These are phyloP conservation scores for Ophion obscuratus DNA, from an alignment of 2,888 invertebrate species.

Conservation along the genomic window DNA sequence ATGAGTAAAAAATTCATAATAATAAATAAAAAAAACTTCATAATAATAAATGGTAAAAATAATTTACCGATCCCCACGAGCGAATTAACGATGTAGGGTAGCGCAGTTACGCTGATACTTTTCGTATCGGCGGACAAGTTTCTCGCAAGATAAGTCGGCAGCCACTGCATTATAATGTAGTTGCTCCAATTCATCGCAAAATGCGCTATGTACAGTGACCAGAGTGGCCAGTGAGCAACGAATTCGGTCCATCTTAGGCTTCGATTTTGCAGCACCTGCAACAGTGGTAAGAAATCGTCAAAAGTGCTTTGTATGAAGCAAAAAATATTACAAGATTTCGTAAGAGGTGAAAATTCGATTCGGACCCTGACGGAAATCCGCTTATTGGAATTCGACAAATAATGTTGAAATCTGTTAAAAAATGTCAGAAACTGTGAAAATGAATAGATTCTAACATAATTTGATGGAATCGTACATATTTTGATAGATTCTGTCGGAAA, in stretches of 20 bases:
- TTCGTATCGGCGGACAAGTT: conserved; percentile 88
- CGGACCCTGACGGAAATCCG: too few species aligned
- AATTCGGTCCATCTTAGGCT: conserved; percentile 88
- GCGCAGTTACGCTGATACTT: conserved; percentile 89
- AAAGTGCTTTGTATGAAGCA: too few species aligned
- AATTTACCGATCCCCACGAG: conserved; percentile 88
- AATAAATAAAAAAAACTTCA: neutral
- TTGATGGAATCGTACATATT: too few species aligned
- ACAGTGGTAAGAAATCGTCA: too few species aligned
- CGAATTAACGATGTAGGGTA: conserved; percentile 91
- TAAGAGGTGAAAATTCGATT: conserved; percentile 2
- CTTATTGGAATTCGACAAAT: too few species aligned
- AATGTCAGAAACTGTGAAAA: too few species aligned
- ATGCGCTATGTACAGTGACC: conserved; percentile 91
- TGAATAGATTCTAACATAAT: too few species aligned
- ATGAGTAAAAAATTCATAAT: neutral
- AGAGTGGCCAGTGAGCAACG: conserved; percentile 88
- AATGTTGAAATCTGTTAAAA: too few species aligned
- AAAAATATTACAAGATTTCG: neutral
- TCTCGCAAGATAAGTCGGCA: conserved; percentile 89
- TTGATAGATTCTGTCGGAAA: too few species aligned
- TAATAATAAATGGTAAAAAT: conserved; percentile 11
- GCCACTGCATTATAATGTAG: conserved; percentile 92
- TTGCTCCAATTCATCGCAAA: conserved; percentile 93
- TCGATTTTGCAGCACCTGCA: conserved; percentile 85